Conservation (phyloP, 2,888 invertebrate genomes). For the Shargacucullia verbasci region DNA sequence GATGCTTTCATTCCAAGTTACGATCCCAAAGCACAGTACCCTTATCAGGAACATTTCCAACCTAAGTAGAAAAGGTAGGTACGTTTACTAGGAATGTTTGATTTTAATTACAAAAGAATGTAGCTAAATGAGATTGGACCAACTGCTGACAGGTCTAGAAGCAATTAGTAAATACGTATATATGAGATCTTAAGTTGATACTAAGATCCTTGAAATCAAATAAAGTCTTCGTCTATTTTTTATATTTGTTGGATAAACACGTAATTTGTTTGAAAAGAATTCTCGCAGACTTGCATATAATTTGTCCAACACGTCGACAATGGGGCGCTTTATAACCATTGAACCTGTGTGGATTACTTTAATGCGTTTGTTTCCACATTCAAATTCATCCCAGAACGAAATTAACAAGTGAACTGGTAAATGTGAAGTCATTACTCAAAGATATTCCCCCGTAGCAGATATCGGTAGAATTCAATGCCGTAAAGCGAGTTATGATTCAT, state of each 20-base stretch:
- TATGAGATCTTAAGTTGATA: too few relatives aligned
- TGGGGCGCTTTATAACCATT: background rate
- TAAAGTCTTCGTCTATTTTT: too few relatives aligned
- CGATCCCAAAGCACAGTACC: conserved; percentile 19
- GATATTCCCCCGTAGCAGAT: conserved; percentile 34
- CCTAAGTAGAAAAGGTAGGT: background rate
- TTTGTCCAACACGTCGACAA: too few relatives aligned
- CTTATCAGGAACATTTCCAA: conserved; percentile 18
- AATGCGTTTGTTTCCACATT: conserved; percentile 36
- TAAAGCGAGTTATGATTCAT: conserved; percentile 75
- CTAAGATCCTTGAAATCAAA: too few relatives aligned
- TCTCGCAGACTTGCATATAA: too few relatives aligned
- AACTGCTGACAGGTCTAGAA: too few relatives aligned
- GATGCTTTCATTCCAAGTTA: conserved; percentile 38
- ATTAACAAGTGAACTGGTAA: conserved; percentile 41
- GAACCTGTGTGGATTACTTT: conserved; percentile 12
- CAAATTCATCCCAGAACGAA: conserved; percentile 29
- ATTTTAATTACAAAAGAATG: too few relatives aligned
- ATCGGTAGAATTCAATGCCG: conserved; percentile 60
- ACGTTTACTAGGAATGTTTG: background rate
- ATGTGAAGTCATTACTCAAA: conserved; percentile 39
- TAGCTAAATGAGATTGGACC: too few relatives aligned
- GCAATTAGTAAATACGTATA: too few relatives aligned
- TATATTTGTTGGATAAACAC: too few relatives aligned
- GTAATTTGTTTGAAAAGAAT: too few relatives aligned